Evolutionary conservation across 2,888 invertebrate genomes (phyloP).

Genomic region (Palloptera scutellata): DNA sequence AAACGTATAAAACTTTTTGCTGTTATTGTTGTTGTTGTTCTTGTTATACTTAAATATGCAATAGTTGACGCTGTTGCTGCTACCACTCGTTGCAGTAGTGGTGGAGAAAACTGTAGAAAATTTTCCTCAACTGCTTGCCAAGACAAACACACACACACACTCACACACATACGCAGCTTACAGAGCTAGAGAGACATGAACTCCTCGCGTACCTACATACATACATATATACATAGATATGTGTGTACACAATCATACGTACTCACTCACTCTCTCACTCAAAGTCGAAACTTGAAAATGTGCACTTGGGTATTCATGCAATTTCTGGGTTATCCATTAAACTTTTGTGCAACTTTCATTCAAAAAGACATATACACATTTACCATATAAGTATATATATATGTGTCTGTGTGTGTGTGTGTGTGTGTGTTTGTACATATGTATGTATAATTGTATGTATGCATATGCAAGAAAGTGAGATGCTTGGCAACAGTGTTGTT

Average conservation of each 20-base stretch:
- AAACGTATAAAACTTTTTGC: slow-evolving; percentile 1
- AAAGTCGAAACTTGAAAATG: slow-evolving; percentile 2
- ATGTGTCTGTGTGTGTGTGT: neutral
- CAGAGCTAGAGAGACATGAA: neutral
- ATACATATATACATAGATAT: neutral
- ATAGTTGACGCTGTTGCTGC: neutral
- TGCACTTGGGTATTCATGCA: slow-evolving; percentile 22
- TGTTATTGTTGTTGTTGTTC: neutral
- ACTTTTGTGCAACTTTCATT: slow-evolving; percentile 22
- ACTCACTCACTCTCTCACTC: neutral
- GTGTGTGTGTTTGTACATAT: too few species aligned
- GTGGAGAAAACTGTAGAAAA: neutral
- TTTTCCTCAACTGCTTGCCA: neutral
- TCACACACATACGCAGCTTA: too few species aligned
- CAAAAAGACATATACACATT: neutral
- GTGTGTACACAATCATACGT: too few species aligned
- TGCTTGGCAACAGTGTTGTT: too few species aligned
- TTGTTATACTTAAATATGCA: slow-evolving; percentile 5
- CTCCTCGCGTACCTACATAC: too few species aligned
- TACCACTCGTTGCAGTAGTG: neutral
- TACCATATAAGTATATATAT: neutral
- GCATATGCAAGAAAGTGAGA: neutral
- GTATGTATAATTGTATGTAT: neutral
- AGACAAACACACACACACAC: neutral
- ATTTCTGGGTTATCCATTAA: slow-evolving; percentile 30